These are phyloP conservation scores for Pyrrhosoma nymphula DNA, from an alignment of 2,888 invertebrate species.

Conservation along the genomic window DNA sequence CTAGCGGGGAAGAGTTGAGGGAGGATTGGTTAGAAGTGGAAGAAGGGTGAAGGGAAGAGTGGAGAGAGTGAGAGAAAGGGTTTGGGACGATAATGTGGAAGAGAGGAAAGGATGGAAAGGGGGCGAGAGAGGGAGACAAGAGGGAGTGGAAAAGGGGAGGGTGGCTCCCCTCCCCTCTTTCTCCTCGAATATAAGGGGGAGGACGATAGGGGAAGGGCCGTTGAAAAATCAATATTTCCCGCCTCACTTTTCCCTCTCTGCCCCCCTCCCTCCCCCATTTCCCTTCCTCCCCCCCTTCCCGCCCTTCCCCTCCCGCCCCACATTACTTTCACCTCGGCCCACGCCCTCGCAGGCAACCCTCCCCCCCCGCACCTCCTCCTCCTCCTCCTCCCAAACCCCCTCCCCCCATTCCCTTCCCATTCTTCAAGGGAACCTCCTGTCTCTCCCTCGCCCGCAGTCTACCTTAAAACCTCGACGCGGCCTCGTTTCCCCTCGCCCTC, in stretches of 20 bases:
- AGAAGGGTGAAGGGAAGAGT: background rate
- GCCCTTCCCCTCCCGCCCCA: background rate
- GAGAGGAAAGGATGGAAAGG: background rate
- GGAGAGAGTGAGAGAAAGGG: background rate
- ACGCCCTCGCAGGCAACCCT: background rate
- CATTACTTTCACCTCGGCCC: slow-evolving; percentile 2
- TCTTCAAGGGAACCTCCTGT: slow-evolving; percentile 6
- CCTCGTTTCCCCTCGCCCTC: background rate
- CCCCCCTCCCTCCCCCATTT: background rate
- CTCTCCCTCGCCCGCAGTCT: background rate
- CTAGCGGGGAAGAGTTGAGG: too few relatives aligned
- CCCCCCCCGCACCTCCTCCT: background rate
- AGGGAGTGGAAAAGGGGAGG: background rate
- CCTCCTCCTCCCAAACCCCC: background rate
- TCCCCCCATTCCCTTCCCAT: background rate
- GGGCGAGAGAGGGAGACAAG: background rate
- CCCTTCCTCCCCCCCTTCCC: background rate
- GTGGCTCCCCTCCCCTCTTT: background rate
- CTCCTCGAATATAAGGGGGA: background rate
- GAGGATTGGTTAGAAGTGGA: too few relatives aligned
- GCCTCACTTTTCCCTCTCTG: slow-evolving; percentile 39
- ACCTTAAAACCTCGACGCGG: slow-evolving; percentile 7
- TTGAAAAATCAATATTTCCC: slow-evolving; percentile 66
- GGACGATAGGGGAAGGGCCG: background rate
- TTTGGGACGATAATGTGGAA: background rate